Conservation (phyloP, 1,140 invertebrate species). For the Himalopsyche phryganea region DNA sequence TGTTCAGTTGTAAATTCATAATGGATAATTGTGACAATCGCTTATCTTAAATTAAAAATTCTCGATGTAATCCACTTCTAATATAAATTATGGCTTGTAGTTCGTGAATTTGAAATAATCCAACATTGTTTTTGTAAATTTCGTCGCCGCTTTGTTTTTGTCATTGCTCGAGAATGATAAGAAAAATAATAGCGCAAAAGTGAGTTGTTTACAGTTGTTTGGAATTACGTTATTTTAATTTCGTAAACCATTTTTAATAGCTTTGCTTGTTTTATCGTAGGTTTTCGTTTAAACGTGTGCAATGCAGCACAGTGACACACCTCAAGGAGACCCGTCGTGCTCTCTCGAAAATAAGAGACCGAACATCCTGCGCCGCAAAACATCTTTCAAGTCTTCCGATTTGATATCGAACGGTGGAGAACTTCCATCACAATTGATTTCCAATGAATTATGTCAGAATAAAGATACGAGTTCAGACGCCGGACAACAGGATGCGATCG, state of each 20-base stretch:
- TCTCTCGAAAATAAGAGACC: constrained; percentile 27
- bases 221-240: no score
- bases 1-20: no score
- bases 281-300: constrained; percentile 17
- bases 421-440: neutral
- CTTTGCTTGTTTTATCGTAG: constrained; percentile 7
- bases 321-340: constrained; percentile 12
- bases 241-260: neutral
- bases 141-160: constrained; percentile 14
- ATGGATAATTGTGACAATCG: neutral
- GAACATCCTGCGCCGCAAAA: constrained; percentile 23
- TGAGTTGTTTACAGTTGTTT: constrained; percentile 9
- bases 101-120: neutral
- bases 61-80: neutral
- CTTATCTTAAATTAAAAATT: neutral
- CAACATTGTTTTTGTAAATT: constrained; percentile 1
- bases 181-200: constrained; percentile 14
- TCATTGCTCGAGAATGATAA: constrained; percentile 26
- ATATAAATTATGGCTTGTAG: neutral
- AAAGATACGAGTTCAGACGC: neutral
- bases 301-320: constrained; percentile 24
- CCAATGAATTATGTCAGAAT: neutral
- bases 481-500: neutral
- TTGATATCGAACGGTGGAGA: neutral
- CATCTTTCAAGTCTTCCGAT: neutral